Base-by-base conservation (phyloP, 2,797 vertebrate species). In the Helicolenus hilgendorfi region DNA sequence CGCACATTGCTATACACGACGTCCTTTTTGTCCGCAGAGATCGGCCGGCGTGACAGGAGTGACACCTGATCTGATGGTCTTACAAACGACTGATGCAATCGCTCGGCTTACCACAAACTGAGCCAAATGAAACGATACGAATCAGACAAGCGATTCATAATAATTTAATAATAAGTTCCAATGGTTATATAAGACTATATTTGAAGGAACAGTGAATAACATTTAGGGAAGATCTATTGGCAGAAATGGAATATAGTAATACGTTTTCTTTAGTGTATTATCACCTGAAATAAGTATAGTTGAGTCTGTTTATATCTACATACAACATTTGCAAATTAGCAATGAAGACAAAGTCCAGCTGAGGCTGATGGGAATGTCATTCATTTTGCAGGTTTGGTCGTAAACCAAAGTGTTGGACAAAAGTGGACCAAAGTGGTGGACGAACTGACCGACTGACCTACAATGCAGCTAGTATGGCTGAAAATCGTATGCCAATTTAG, bases 51-150 rank as follows among this genome's bases (percentile, higher is more conserved):
- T 14, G 18, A 69, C 65, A 5, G 41, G 36, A 81, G 77, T 45
- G 86, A 91, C 89, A 72, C 79, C 81, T 85, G 84, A 93, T 93
- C 90, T 27, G 90, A 91, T 69, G 64, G 59, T 55, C 73, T 86
- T 81, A 20, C 86, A 79, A 84, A 63, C 41, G 13, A 69, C 77
- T 27, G 49, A 87, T 35, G 69, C 69, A 35, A 35, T 31, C 20
- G 27, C 11, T 26, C 31, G n/a, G 27, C 36, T 67, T 8, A 1
- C 6, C 11, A 45, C 58, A 3, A 68, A 35, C 7, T 14, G 3
- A 53, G 35, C 24, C 49, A 9, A 18, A 26, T 9, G 9, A 11
- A 68, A 29, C 3, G 0, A 29, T 62, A 2, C 1, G 45, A 59
- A 79, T 55, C 15, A 55, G 20, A 55, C n/a, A 55, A 53, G 45